Conservation (phyloP, 1,140 invertebrate genomes). For the Hylaeus anthracinus region DNA sequence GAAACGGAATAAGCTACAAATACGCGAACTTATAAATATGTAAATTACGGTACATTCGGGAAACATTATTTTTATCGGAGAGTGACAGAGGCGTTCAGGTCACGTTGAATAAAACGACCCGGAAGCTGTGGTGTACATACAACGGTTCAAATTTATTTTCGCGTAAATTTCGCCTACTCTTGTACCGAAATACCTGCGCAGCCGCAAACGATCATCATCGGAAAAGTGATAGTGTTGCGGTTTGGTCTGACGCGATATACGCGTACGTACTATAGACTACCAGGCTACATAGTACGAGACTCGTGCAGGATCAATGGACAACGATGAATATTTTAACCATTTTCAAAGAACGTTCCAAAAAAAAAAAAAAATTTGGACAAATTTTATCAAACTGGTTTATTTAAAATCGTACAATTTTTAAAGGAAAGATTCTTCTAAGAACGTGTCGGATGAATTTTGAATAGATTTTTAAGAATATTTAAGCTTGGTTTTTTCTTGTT, state of each 20-base stretch:
- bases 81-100: not conserved
- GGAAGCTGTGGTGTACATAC: slow-evolving; percentile 19
- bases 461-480: too few relatives aligned
- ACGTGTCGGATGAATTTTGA: too few relatives aligned
- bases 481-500: too few relatives aligned
- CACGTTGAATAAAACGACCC: slow-evolving; percentile 33
- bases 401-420: too few relatives aligned
- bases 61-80: slow-evolving; percentile 19
- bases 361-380: slow-evolving; percentile 3
- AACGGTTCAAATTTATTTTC: slow-evolving; percentile 44
- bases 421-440: not conserved
- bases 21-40: not conserved
- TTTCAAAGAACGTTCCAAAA: not conserved
- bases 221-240: slow-evolving; percentile 52
- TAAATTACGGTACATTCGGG: not conserved
- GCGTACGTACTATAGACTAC: not conserved
- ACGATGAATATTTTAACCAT: slow-evolving; percentile 42
- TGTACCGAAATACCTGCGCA: slow-evolving; percentile 42
- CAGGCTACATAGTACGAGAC: not conserved
- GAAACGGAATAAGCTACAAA: not conserved
- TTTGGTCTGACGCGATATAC: slow-evolving; percentile 33
- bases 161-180: slow-evolving; percentile 46
- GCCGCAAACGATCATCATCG: slow-evolving; percentile 48
- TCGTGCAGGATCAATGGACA: slow-evolving; percentile 11
- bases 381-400: slow-evolving; percentile 3